phyloP scores from a whole-genome alignment of 2,797 vertebrate genomes.

The Thamnophis elegans region DNA sequence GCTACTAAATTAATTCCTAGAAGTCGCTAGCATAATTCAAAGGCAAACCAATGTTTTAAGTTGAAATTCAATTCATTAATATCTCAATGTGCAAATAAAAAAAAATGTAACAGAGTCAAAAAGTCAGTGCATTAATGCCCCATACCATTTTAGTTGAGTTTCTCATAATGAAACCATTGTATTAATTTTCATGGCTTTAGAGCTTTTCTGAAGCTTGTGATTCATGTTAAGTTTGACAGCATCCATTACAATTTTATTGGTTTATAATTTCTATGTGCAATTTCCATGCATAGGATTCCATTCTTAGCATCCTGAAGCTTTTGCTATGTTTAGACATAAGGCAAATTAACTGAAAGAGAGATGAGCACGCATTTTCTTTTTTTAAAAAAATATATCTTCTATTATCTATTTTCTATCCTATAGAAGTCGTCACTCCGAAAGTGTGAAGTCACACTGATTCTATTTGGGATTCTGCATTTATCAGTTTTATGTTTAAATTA shows the following conservation, averaged over 20 bases:
- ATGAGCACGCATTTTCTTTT: not conserved
- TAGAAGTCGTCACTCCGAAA: not conserved
- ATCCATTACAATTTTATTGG: slow-evolving; percentile 29
- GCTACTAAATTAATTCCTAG: slow-evolving; percentile 15
- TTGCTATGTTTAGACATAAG: not conserved
- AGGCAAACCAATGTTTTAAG: slow-evolving; percentile 6
- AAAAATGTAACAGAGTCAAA: not conserved
- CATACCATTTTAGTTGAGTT: slow-evolving; percentile 1
- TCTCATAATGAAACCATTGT: slow-evolving; percentile 20
- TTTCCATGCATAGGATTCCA: not conserved
- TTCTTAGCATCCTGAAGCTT: not conserved
- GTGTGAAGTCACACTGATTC: not conserved
- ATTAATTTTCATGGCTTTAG: slow-evolving; percentile 18
- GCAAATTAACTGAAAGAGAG: not conserved
- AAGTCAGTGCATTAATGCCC: slow-evolving; percentile 7
- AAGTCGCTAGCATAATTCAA: not conserved
- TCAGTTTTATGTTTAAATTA: not conserved
- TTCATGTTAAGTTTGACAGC: slow-evolving; percentile 3
- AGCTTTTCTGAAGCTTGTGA: slow-evolving; percentile 14
- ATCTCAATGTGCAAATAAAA: slow-evolving; percentile 13
- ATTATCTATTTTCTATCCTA: not conserved
- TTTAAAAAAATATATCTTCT: not conserved
- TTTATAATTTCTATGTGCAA: slow-evolving; percentile 29
- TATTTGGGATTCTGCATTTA: not conserved
- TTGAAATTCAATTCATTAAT: slow-evolving; percentile 20